phyloP scores from a whole-genome alignment of 2,113 vertebrate species.

The Rynchops niger region DNA sequence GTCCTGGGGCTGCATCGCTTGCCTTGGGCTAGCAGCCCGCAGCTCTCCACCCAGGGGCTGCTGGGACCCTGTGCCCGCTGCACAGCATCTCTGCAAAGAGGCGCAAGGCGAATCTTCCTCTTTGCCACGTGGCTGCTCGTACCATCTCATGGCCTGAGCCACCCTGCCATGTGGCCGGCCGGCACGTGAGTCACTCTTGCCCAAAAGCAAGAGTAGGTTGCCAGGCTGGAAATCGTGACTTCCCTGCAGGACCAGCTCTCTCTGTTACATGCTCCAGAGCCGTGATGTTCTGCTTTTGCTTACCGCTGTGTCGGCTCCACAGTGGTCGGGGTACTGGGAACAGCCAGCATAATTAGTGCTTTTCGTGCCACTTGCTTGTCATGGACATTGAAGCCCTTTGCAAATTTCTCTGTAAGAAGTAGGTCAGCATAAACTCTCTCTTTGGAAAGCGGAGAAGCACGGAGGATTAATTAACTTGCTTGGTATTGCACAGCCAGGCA shows the following conservation, averaged over 20 bases:
- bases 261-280: not conserved
- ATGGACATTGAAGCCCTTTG: not conserved
- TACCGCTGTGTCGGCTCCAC: not conserved
- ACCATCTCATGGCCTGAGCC: not conserved
- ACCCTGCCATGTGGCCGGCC: not conserved
- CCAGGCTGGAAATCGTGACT: not conserved
- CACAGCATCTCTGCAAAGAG: not conserved
- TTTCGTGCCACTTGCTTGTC: not conserved
- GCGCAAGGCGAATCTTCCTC: not conserved
- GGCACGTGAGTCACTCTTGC: not conserved
- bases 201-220: not conserved
- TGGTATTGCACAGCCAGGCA: not conserved
- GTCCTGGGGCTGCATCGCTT: not conserved
- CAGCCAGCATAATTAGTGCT: not conserved
- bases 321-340: not conserved
- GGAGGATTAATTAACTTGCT: constrained; percentile 26
- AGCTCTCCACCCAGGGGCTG: not conserved
- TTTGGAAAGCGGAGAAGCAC: not conserved
- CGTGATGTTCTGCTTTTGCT: not conserved
- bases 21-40: not conserved
- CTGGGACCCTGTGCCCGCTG: not conserved
- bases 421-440: not conserved
- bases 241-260: not conserved
- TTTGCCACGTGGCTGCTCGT: not conserved
- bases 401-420: constrained; percentile 1